These are phyloP conservation scores for Mallotus villosus DNA, from an alignment of 2,797 vertebrate genomes.

Conservation along the genomic window DNA sequence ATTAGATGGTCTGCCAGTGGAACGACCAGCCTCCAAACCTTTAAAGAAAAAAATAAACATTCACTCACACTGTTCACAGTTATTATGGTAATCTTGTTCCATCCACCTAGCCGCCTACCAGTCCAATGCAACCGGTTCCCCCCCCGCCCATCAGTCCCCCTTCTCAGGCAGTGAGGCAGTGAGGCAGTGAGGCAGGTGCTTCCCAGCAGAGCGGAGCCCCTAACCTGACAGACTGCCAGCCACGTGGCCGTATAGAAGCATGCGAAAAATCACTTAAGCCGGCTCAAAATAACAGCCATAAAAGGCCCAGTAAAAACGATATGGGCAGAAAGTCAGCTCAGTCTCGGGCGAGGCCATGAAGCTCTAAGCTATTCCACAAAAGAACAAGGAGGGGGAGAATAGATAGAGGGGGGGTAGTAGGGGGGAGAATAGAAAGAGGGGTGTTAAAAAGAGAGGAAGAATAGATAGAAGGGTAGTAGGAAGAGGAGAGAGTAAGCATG, in stretches of 20 bases:
- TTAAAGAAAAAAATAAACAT: too few species aligned
- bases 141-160: too few species aligned
- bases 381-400: conserved; percentile 17
- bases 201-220: not conserved
- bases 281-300: conserved; percentile 1
- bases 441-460: too few species aligned
- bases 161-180: too few species aligned
- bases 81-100: too few species aligned
- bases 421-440: too few species aligned
- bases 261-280: not conserved
- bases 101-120: not conserved
- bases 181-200: too few species aligned
- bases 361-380: conserved; percentile 4
- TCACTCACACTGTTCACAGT: not conserved
- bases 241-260: not conserved
- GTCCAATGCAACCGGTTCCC: too few species aligned
- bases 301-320: not conserved
- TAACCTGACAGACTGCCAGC: not conserved
- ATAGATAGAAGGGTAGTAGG: too few species aligned
- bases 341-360: not conserved
- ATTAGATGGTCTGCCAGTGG: not conserved
- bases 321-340: conserved; percentile 5
- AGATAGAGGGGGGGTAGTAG: not conserved
- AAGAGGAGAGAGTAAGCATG: too few species aligned
- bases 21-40: not conserved